phyloP scores from a whole-genome alignment of 2,797 vertebrate species.

The Tympanoctomys barrerae region DNA sequence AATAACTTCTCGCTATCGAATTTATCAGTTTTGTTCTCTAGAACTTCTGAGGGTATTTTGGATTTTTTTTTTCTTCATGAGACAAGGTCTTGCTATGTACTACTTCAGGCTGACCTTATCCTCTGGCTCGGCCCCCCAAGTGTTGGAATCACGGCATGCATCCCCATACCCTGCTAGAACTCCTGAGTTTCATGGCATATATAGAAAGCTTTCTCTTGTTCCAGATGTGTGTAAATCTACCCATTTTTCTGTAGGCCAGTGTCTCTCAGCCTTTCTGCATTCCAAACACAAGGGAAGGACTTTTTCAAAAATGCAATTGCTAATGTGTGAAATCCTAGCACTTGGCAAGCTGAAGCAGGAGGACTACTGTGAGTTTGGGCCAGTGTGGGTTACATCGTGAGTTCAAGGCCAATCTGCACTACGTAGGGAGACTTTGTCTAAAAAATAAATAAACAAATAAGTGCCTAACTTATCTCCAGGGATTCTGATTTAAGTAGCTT shows the following conservation, averaged over 20 bases:
- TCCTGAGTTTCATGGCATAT: not conserved
- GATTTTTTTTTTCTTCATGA: too few relatives aligned
- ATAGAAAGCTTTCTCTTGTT: slow-evolving; percentile 2
- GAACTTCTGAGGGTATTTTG: not conserved
- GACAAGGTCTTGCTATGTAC: too few relatives aligned
- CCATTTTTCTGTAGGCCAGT: not conserved
- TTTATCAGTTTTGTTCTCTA: not conserved
- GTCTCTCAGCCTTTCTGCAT: not conserved
- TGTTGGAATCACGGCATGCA: too few relatives aligned
- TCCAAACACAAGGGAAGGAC: not conserved
- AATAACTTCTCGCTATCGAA: not conserved
- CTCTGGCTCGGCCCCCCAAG: too few relatives aligned
- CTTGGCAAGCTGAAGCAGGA: too few relatives aligned
- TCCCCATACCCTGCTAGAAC: not conserved
- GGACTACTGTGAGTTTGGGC: too few relatives aligned
- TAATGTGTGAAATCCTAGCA: too few relatives aligned
- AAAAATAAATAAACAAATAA: too few relatives aligned
- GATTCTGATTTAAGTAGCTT: slow-evolving; percentile 36
- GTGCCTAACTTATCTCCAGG: not conserved
- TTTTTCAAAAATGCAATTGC: not conserved
- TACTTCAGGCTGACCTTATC: too few relatives aligned
- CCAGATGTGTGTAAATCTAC: not conserved
- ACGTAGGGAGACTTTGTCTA: not conserved
- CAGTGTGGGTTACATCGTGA: too few relatives aligned
- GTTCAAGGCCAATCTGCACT: not conserved